Evolutionary conservation across 2,888 invertebrate genomes (phyloP).

Genomic region (Archaeoteleia sp.): DNA sequence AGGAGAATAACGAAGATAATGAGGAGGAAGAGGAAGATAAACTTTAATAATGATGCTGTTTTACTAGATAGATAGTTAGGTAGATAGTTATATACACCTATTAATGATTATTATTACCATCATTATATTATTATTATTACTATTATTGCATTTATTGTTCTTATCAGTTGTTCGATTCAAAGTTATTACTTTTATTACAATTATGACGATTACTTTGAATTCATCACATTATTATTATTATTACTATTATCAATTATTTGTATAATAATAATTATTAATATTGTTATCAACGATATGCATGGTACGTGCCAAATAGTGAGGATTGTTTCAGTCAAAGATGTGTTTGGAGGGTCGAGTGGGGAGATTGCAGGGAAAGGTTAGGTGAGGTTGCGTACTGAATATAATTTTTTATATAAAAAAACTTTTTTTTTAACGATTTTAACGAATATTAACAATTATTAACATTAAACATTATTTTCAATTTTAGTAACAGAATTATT

Average conservation of each 20-base stretch:
- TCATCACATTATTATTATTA: too few relatives aligned
- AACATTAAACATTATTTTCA: too few relatives aligned
- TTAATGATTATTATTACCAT: constrained; percentile 65
- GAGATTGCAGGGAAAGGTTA: background rate
- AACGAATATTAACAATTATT: too few relatives aligned
- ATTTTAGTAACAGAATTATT: too few relatives aligned
- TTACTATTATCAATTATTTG: too few relatives aligned
- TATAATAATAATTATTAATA: too few relatives aligned
- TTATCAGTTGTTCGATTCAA: constrained; percentile 4
- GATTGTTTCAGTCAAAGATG: constrained; percentile 22
- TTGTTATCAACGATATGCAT: constrained; percentile 52
- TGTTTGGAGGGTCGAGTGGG: constrained; percentile 47
- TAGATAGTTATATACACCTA: constrained; percentile 70
- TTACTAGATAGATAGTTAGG: constrained; percentile 62
- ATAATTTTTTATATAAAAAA: too few relatives aligned
- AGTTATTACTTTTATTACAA: constrained; percentile 10
- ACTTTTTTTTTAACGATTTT: too few relatives aligned
- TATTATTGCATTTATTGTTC: constrained; percentile 5
- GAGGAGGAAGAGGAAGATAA: constrained; percentile 86
- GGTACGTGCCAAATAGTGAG: constrained; percentile 6
- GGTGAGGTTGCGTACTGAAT: too few relatives aligned
- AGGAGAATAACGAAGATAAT: constrained; percentile 88
- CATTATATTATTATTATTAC: constrained; percentile 24
- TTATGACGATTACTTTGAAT: too few relatives aligned
- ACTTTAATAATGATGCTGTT: constrained; percentile 73